These are phyloP conservation scores for Tineola bisselliella DNA, from an alignment of 2,888 invertebrate species.

Conservation along the genomic window DNA sequence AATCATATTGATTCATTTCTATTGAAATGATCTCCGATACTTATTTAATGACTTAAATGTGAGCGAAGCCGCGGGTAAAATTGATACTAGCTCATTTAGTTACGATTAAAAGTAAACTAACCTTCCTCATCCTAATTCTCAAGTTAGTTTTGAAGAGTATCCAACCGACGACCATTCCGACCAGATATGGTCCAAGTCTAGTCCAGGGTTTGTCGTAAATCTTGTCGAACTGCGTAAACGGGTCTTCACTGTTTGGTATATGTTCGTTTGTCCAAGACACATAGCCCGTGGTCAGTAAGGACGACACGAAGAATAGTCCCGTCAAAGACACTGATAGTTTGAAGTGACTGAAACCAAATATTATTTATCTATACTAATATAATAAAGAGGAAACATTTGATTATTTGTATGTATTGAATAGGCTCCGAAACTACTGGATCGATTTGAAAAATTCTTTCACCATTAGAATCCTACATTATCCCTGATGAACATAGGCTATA, in stretches of 20 bases:
- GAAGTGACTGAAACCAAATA: slow-evolving; percentile 71
- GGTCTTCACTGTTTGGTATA: slow-evolving; percentile 81
- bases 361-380: no score
- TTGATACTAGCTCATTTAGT: no score
- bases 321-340: slow-evolving; percentile 76
- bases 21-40: no score
- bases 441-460: no score
- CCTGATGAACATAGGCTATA: no score
- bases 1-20: no score
- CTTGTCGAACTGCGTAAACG: slow-evolving; percentile 85
- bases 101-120: slow-evolving; percentile 36
- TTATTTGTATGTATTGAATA: not conserved
- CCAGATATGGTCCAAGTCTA: slow-evolving; percentile 82
- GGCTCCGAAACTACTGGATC: no score
- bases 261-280: slow-evolving; percentile 83
- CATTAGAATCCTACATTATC: no score
- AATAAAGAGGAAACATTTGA: no score
- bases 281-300: slow-evolving; percentile 82
- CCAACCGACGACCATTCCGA: slow-evolving; percentile 87
- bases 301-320: slow-evolving; percentile 74
- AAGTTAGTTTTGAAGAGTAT: slow-evolving; percentile 84
- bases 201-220: slow-evolving; percentile 93
- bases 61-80: no score
- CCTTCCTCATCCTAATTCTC: slow-evolving; percentile 77
- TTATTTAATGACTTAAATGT: no score